Base-by-base conservation (phyloP, 2,797 vertebrate genomes). In the Coranthus polyacanthus region DNA sequence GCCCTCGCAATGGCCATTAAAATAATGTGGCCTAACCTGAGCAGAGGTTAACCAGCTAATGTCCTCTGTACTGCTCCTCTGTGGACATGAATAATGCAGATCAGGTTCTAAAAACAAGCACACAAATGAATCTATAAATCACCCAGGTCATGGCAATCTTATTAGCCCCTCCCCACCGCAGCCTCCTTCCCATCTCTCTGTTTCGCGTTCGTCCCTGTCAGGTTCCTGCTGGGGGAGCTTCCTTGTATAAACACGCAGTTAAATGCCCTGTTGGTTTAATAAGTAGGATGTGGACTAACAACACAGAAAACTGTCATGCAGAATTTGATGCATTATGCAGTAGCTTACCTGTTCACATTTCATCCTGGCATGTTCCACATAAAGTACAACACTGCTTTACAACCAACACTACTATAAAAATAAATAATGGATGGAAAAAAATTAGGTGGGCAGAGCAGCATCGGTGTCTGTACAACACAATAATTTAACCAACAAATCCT, bases 101-200 rank as follows among this genome's bases (percentile, higher is more conserved):
- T 86, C 75, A 64, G 87, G 86, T 88, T 90, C 82, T 88, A 84
- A 92, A 57, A 93, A 92, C 89, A 93, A 89, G 88, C 86, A 72
- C 89, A 88, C 83, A 92, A 92, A 91, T 89, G 87, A 91, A 93
- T 93, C 88, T 83, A 93, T 92, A 92, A 92, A 93, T 92, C 90
- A 91, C 64, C 68, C 53, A 60, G 87, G 90, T 85, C 83, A 78
- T 20, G 37, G 75, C 60, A 45, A 70, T 67, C 71, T 68, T 69
- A 82, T 87, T 82, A 82, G 74, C 43, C 43, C 53, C 46, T 53
- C 71, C 64, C 20, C 43, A 43, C 12, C 50, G 56, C 66, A 15
- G 17, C 60, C 64, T 45, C 67, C 12, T 20, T 59, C 67, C 72
- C 46, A 68, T 70, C 71, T 43, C 74, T 51, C 55, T 12, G 34